These are phyloP conservation scores for Lysandra coridon DNA, from an alignment of 2,888 invertebrate species.

Conservation along the genomic window DNA sequence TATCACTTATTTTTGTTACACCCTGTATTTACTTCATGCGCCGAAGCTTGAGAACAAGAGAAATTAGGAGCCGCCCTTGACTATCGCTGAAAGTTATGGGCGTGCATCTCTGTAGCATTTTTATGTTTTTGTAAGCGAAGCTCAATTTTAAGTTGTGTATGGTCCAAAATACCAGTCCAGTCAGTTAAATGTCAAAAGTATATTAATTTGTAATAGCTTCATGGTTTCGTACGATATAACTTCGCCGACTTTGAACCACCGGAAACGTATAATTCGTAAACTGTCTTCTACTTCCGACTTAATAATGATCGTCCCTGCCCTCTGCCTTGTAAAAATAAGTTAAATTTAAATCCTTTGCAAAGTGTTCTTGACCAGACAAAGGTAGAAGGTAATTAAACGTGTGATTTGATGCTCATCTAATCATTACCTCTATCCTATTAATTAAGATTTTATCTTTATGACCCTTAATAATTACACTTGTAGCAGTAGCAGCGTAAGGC, in stretches of 20 bases:
- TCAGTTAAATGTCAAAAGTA: too few species aligned
- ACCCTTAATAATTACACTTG: conserved; percentile 4
- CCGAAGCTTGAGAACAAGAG: too few species aligned
- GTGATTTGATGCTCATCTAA: not conserved
- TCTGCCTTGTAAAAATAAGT: not conserved
- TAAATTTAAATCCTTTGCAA: not conserved
- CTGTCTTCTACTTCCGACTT: not conserved
- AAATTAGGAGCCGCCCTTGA: too few species aligned
- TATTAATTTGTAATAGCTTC: not conserved
- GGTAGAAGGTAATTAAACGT: not conserved
- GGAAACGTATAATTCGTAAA: not conserved
- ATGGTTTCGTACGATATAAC: not conserved
- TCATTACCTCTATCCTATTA: not conserved
- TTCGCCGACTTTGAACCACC: not conserved
- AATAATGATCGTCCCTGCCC: conserved; percentile 30
- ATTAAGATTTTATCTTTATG: conserved; percentile 27
- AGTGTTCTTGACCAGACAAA: not conserved
- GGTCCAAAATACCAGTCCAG: too few species aligned
- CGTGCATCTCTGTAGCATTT: too few species aligned
- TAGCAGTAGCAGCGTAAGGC: not conserved
- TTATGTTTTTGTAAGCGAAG: too few species aligned
- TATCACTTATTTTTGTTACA: too few species aligned
- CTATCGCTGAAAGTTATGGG: too few species aligned
- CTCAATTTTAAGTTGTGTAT: too few species aligned
- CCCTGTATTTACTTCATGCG: too few species aligned